Percentiles rank a stretch among this genome's conserved stretches.
Conservation (phyloP, 2,888 invertebrate species). For the Phlogophora meticulosa region DNA sequence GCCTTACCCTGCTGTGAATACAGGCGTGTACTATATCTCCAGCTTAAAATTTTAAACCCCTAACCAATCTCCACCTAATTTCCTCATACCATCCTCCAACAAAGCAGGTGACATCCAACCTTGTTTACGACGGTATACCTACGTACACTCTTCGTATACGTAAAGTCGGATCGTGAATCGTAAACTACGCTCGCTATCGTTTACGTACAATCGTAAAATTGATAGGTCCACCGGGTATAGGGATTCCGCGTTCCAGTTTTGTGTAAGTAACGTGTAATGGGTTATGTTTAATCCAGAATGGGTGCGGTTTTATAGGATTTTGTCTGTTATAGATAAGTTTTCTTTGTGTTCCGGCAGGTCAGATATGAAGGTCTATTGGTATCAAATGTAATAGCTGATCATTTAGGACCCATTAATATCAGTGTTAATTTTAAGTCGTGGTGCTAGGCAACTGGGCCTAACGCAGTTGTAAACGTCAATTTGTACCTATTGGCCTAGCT, state of each 20-base stretch:
- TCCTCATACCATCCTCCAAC: slow-evolving; percentile 28
- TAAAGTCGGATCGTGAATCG: slow-evolving; percentile 54
- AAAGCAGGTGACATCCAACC: slow-evolving; percentile 63
- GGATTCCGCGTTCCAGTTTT: slow-evolving; percentile 51
- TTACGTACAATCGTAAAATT: slow-evolving; percentile 65
- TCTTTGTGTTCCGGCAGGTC: no score
- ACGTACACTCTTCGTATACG: no score
- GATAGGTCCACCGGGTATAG: slow-evolving; percentile 58
- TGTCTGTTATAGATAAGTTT: not conserved
- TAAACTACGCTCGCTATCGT: slow-evolving; percentile 57
- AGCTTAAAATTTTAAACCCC: slow-evolving; percentile 22
- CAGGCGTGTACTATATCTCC: not conserved
- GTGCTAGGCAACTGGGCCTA: no score
- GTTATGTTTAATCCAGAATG: slow-evolving; percentile 46
- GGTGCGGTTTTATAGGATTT: not conserved
- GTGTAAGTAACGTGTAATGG: slow-evolving; percentile 46
- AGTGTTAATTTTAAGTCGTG: no score
- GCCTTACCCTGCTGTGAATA: no score
- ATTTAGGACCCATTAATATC: no score
- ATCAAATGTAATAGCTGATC: no score
- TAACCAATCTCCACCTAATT: slow-evolving; percentile 33
- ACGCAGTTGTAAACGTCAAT: no score
- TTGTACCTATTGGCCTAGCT: no score
- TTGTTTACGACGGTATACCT: slow-evolving; percentile 57
- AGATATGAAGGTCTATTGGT: no score